A percentile compares a stretch with the other conserved stretches of the same genome.
Evolutionary conservation across 2,113 vertebrate species (phyloP).

Genomic region (human (Homo sapiens)): GRCh38 chr7:93541501-93542000

Average conservation of each 20-base stretch:
- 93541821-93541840: background rate
- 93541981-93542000: background rate
- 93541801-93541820: background rate
- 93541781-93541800: background rate
- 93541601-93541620: background rate
- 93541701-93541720: background rate
- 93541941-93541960: background rate
- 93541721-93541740: background rate
- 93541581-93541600: background rate
- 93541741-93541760: background rate
- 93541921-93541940: background rate
- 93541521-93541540: background rate
- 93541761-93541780: background rate
- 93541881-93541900: background rate
- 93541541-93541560: constrained; percentile 1
- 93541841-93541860: background rate
- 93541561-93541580: background rate
- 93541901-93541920: background rate
- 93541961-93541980: background rate
- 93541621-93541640: background rate
- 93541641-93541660: background rate
- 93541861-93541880: background rate
- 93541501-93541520: background rate
- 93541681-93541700: background rate
- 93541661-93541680: background rate